Percentiles rank a stretch among this genome's conserved stretches.
Evolutionary conservation across 2,888 invertebrate genomes (phyloP).

Genomic region (Ernsta delagoae): DNA sequence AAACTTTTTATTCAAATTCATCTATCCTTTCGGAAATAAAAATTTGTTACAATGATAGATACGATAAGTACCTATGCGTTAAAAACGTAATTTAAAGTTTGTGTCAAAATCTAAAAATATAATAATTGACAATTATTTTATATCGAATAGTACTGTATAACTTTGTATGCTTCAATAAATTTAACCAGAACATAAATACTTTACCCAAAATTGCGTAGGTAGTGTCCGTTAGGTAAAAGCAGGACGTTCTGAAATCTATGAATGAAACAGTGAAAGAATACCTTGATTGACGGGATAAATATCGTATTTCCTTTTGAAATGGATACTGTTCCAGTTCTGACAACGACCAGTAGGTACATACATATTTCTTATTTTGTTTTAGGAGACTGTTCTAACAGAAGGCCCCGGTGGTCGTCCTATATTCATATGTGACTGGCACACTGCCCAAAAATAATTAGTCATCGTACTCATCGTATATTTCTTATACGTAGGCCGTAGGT

Average conservation of each 20-base stretch:
- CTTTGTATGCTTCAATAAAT: not conserved
- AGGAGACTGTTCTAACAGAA: constrained; percentile 34
- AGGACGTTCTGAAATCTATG: constrained; percentile 9
- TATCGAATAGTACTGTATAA: too few species aligned
- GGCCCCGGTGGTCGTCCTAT: constrained; percentile 47
- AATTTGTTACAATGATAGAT: too few species aligned
- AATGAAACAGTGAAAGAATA: constrained; percentile 19
- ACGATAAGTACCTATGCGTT: too few species aligned
- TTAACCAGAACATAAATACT: not conserved
- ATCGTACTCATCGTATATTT: constrained; percentile 61
- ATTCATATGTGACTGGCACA: constrained; percentile 58
- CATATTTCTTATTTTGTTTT: constrained; percentile 43
- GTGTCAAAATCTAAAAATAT: too few species aligned
- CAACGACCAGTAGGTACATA: constrained; percentile 6
- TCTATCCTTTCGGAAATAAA: too few species aligned
- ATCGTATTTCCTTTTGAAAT: constrained; percentile 34
- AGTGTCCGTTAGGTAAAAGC: not conserved
- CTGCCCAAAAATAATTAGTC: constrained; percentile 80
- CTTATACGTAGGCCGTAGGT: constrained; percentile 50
- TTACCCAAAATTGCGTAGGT: not conserved
- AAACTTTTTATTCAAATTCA: too few species aligned
- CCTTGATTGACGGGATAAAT: constrained; percentile 20
- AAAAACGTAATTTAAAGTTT: too few species aligned
- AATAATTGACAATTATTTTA: too few species aligned
- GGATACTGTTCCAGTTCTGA: constrained; percentile 34